Percentiles rank a stretch among this genome's conserved stretches.
Conservation (phyloP, 2,113 vertebrate genomes). For the Sturnus vulgaris region DNA sequence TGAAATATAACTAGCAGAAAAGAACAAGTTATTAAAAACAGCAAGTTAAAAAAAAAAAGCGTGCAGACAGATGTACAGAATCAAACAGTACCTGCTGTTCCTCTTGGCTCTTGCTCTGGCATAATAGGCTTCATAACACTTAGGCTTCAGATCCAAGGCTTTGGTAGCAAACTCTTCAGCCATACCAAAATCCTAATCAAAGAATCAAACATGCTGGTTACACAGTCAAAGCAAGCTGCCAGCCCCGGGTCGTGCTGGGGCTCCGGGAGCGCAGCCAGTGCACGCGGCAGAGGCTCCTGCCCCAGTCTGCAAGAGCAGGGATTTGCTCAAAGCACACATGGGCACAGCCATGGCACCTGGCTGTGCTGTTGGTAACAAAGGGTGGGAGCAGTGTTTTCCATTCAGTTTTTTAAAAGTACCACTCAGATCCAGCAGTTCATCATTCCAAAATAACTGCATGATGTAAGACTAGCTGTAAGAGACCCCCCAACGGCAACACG, state of each 20-base stretch:
- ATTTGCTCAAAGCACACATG: accelerated
- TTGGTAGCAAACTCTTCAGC: slow-evolving; percentile 98
- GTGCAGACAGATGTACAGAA: neutral
- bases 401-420: neutral
- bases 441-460: neutral
- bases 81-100: slow-evolving; percentile 88
- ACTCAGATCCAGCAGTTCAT: neutral
- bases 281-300: accelerated
- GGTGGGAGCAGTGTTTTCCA: neutral
- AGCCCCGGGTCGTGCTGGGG: accelerated
- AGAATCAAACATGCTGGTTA: neutral
- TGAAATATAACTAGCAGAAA: neutral
- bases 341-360: accelerated
- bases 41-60: neutral
- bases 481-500: accelerated
- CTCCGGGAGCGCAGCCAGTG: neutral
- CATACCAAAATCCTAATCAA: slow-evolving; percentile 91
- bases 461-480: neutral
- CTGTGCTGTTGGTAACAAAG: neutral
- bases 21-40: neutral
- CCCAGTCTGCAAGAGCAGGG: neutral
- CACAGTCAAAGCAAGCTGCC: neutral
- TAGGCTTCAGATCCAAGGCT: slow-evolving; percentile 94
- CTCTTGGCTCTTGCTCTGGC: slow-evolving; percentile 95
- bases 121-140: slow-evolving; percentile 95